These are phyloP conservation scores for Pantherophis guttatus DNA, from an alignment of 2,113 vertebrate genomes.

Conservation along the genomic window DNA sequence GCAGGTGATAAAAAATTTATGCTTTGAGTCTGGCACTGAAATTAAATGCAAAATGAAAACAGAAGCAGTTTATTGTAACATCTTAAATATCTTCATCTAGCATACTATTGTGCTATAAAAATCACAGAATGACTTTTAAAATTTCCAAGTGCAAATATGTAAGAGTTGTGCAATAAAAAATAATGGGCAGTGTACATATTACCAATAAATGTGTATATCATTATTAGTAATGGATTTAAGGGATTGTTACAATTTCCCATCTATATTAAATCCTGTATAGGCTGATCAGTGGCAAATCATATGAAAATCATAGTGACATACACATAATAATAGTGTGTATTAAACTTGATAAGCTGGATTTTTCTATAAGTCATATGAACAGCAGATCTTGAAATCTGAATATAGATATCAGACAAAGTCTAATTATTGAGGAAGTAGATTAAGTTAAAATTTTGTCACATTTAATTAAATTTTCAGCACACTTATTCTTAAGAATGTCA, in stretches of 20 bases:
- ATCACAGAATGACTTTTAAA: constrained; percentile 85
- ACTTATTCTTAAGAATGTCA: constrained; percentile 36
- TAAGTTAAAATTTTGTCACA: constrained; percentile 46
- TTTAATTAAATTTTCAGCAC: constrained; percentile 39
- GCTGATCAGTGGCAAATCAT: constrained; percentile 38
- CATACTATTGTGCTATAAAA: constrained; percentile 92
- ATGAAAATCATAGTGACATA: constrained; percentile 25
- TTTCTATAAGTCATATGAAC: constrained; percentile 49
- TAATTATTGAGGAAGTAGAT: constrained; percentile 67
- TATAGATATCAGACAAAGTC: constrained; percentile 53
- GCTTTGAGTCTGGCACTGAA: constrained; percentile 99
- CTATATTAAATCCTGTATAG: constrained; percentile 29
- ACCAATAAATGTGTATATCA: constrained; percentile 66
- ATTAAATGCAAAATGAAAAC: constrained; percentile 99
- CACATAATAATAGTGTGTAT: constrained; percentile 52
- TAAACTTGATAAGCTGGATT: constrained; percentile 54
- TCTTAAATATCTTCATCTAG: constrained; percentile 99
- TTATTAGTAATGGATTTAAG: constrained; percentile 53
- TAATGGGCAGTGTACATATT: constrained; percentile 65
- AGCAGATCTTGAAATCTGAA: constrained; percentile 46
- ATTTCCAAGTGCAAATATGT: constrained; percentile 72
- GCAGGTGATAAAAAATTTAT: constrained; percentile 99
- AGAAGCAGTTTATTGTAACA: constrained; percentile 99
- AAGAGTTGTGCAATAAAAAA: constrained; percentile 74
- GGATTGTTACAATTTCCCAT: constrained; percentile 38